Base-by-base conservation (phyloP, 2,113 vertebrate species). In the Malurus melanocephalus region DNA sequence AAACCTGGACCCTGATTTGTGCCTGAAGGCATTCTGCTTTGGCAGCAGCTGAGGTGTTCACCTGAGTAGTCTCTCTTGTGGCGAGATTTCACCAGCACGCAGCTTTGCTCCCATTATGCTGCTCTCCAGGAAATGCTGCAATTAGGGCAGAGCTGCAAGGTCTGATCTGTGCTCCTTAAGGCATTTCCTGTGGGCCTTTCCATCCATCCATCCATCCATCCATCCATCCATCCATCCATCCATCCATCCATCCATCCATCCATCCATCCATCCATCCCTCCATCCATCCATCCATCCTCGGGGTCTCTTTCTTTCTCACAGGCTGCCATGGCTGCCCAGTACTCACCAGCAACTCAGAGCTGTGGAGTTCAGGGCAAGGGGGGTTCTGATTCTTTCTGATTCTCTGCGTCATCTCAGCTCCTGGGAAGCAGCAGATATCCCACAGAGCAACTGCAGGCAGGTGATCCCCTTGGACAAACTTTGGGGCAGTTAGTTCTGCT, bases 311-410 rank as follows among this genome's bases (percentile, higher is more conserved):
- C 43, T 49, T 60, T 68, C 45, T 71, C 18, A 43, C 21, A 24
- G 16, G 4, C 56, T 64, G 19, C 24, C 45, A n/a, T 64, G n/a
- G 9, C 19, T 52, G 3, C 2, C 7, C 32, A 8, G 4, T 30
- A 14, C 8, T 51, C 20, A 84, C 11, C 16, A 69, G 13, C 3
- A 71, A 18, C 14, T 51, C n/a, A 84, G 24, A 72, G 21, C 6
- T 64, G 19, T 46, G 16, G 40, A 64, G 78, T 53, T 8, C 0
- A 0, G 26, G 24, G 11, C 13, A 79, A 61, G 8, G 6, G 10
- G 3, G 7, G 2, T 9, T 61, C 7, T n/a, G n/a, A n/a, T n/a
- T 46, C 16, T 48, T 91, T 51, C n/a, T 80, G 42, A 65, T 80
- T 75, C 23, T 51, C 48, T 90, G 33, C 13, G 2, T 12, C n/a